phyloP scores from a whole-genome alignment of 2,113 vertebrate species.

The Stegastes partitus region DNA sequence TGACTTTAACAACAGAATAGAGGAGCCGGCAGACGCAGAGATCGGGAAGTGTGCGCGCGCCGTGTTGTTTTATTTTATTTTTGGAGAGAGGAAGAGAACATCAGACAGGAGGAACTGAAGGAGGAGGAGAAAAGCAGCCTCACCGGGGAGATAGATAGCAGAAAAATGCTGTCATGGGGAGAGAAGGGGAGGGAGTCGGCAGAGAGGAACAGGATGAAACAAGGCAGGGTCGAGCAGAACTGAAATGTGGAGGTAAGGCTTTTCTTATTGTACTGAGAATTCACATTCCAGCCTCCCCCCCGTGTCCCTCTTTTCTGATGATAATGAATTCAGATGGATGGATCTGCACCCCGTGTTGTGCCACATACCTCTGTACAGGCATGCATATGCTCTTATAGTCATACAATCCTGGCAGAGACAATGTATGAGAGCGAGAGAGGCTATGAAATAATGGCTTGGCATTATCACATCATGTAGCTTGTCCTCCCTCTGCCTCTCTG shows the following conservation, averaged over 20 bases:
- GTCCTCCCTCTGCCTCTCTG: conserved; percentile 49
- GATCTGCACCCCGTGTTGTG: conserved; percentile 39
- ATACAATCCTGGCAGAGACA: conserved; percentile 47
- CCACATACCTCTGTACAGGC: conserved; percentile 68
- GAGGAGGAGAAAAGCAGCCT: conserved; percentile 68
- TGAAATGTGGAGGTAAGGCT: conserved; percentile 83
- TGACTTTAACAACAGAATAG: conserved; percentile 78
- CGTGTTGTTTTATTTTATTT: conserved; percentile 60
- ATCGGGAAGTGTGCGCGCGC: conserved; percentile 59
- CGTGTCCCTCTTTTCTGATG: conserved; percentile 52
- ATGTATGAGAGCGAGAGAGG: conserved; percentile 61
- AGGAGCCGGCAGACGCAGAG: conserved; percentile 54
- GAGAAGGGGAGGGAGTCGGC: conserved; percentile 78
- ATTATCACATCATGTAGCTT: conserved; percentile 40
- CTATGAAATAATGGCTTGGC: conserved; percentile 65
- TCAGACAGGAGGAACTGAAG: conserved; percentile 70
- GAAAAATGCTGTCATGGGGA: conserved; percentile 84
- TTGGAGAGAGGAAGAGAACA: conserved; percentile 68
- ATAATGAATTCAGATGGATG: conserved; percentile 60
- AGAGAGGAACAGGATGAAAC: conserved; percentile 82
- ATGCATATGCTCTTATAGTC: conserved; percentile 50
- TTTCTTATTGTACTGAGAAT: conserved; percentile 61
- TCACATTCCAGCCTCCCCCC: conserved; percentile 48
- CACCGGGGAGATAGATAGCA: conserved; percentile 77
- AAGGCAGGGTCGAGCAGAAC: conserved; percentile 77